Base-by-base conservation (phyloP, 2,797 vertebrate genomes). In the Poeciliopsis infans region DNA sequence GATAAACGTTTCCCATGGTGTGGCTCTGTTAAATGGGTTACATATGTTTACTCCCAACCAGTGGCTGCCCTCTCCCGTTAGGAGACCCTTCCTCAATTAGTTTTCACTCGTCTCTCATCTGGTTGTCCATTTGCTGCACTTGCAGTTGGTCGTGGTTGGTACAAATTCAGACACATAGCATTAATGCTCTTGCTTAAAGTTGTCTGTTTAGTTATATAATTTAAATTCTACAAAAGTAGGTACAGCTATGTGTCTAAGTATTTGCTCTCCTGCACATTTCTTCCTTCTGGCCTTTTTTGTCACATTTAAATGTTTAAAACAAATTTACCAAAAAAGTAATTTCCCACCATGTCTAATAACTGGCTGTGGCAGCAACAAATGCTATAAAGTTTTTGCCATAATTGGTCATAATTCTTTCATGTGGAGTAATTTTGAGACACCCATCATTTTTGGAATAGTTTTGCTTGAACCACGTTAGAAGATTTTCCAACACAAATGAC, bases 11-110 rank as follows among this genome's bases (percentile, higher is more conserved):
- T 94, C 92, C 92, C 93, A 95, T 90, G 91, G 90, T 66, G 64
- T 85, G 72, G 75, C 45, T 90, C 89, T 88, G 78, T 89, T 53
- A 95, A 95, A 95, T 95, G 84, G 92, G 71, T 95, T 91, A 83
- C 94, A 95, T 80, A 92, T 95, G 94, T 91, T 87, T n/a, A 53
- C 71, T 73, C 71, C 72, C 83, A 74, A 79, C 83, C 83, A 76
- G 7, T 46, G 43, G 28, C 83, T 86, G 83, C 87, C 87, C 85
- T 85, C 85, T 89, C 86, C 87, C 64, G 39, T 87, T 78, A 39
- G 61, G 28, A 45, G 57, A 72, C 73, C 78, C 73, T 86, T 79
- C 83, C 82, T 85, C 86, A 86, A 87, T 88, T 86, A 84, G 84
- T 84, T 93, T 85, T 81, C 77, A 82, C 85, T 89, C 79, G 68